Evolutionary conservation across 1,140 invertebrate genomes (phyloP).

Genomic region (Magallana gigas): DNA sequence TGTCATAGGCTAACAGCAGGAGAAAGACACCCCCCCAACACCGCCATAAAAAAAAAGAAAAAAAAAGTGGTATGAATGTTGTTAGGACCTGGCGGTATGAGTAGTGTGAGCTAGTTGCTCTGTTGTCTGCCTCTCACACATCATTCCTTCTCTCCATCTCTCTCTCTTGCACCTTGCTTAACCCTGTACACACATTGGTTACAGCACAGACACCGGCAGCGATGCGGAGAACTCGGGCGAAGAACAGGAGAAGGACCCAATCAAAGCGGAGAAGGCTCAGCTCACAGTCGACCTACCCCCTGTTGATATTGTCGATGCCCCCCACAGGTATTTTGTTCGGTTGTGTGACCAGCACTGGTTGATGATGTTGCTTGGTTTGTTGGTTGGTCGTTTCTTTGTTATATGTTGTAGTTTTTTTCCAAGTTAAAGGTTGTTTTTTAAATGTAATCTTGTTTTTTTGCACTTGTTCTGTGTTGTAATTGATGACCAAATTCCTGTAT

Average conservation of each 20-base stretch:
- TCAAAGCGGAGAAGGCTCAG: background rate
- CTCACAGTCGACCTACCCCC: background rate
- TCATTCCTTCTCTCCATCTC: too few species aligned
- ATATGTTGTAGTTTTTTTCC: background rate
- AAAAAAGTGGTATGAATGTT: too few species aligned
- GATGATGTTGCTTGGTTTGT: background rate
- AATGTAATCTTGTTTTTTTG: too few species aligned
- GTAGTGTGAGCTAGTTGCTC: background rate
- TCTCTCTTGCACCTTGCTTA: background rate
- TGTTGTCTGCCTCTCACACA: background rate
- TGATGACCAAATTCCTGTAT: too few species aligned
- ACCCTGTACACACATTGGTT: conserved; percentile 13
- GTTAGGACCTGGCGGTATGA: background rate
- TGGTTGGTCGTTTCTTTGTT: background rate
- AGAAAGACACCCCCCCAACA: too few species aligned
- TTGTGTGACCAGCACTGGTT: background rate
- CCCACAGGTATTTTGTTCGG: background rate
- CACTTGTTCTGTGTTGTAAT: too few species aligned
- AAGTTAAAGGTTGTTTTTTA: background rate
- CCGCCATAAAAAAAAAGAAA: too few species aligned
- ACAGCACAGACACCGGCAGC: background rate
- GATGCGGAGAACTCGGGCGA: background rate
- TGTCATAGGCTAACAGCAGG: too few species aligned
- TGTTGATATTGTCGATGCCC: conserved; percentile 20
- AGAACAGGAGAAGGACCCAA: background rate